These are phyloP conservation scores for Oligia strigilis DNA, from an alignment of 2,888 invertebrate species.

Conservation along the genomic window DNA sequence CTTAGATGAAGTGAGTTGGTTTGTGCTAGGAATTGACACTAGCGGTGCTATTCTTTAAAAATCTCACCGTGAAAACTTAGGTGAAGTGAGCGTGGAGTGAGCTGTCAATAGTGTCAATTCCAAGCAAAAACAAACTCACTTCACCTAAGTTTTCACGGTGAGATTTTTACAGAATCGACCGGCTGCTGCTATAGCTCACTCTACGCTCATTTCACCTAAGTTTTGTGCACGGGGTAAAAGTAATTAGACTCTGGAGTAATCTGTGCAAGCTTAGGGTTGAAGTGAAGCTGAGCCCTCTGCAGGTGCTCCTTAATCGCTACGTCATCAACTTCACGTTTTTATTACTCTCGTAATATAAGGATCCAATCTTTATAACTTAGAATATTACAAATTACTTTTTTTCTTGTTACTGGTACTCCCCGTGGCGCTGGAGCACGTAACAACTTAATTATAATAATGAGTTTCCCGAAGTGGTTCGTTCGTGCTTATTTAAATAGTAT, in stretches of 20 bases:
- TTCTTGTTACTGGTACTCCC: slow-evolving; percentile 61
- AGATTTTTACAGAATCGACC: too few relatives aligned
- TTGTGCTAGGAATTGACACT: too few relatives aligned
- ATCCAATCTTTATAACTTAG: slow-evolving; percentile 49
- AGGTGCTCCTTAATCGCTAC: slow-evolving; percentile 41
- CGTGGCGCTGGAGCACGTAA: slow-evolving; percentile 63
- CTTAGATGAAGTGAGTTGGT: too few relatives aligned
- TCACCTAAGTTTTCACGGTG: too few relatives aligned
- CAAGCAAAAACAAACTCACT: too few relatives aligned
- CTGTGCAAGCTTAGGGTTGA: slow-evolving; percentile 7
- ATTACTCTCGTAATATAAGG: slow-evolving; percentile 53
- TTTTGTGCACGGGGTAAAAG: slow-evolving; percentile 6
- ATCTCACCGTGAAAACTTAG: too few relatives aligned
- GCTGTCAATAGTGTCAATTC: too few relatives aligned
- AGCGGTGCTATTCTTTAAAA: too few relatives aligned
- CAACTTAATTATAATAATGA: slow-evolving; percentile 76
- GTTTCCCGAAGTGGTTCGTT: slow-evolving; percentile 64
- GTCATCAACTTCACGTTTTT: slow-evolving; percentile 61
- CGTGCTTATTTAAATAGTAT: slow-evolving; percentile 67
- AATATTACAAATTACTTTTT: slow-evolving; percentile 55
- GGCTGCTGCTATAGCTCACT: too few relatives aligned
- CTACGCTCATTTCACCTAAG: too few relatives aligned
- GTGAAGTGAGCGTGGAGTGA: too few relatives aligned
- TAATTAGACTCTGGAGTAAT: slow-evolving; percentile 23
- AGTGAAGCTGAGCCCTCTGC: slow-evolving; percentile 20